Percentiles rank a stretch among this genome's conserved stretches.
Conservation (phyloP, 2,888 invertebrate genomes). For the Saturnia pavonia region DNA sequence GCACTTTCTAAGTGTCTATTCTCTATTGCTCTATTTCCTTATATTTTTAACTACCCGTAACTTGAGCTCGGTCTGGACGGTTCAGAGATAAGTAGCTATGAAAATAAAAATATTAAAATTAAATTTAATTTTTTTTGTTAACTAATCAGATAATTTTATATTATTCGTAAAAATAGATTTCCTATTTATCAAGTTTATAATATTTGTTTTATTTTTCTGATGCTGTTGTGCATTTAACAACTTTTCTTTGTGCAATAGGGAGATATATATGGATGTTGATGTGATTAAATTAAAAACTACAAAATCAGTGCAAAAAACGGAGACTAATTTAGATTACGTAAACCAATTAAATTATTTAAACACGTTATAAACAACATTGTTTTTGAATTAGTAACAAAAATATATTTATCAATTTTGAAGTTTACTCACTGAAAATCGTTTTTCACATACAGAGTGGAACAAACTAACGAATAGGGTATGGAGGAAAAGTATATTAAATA, state of each 20-base stretch:
- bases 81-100: background rate
- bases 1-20: background rate
- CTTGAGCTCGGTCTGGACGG: background rate
- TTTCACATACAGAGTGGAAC: no score
- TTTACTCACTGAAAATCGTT: no score
- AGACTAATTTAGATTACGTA: background rate
- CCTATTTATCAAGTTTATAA: background rate
- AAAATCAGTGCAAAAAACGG: background rate
- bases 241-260: no score
- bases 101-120: background rate
- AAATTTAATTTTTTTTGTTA: background rate
- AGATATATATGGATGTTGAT: no score
- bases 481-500: no score
- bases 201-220: no score
- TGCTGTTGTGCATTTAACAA: no score
- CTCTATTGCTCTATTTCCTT: background rate
- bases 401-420: background rate
- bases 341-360: background rate
- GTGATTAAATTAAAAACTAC: background rate
- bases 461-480: no score
- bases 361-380: background rate
- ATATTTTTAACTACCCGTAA: background rate
- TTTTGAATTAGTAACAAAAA: background rate
- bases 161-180: background rate
- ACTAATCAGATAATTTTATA: background rate